Percentiles rank a stretch among this genome's conserved stretches.
Evolutionary conservation across 1,140 invertebrate genomes (phyloP).

Genomic region (Cherax destructor): DNA sequence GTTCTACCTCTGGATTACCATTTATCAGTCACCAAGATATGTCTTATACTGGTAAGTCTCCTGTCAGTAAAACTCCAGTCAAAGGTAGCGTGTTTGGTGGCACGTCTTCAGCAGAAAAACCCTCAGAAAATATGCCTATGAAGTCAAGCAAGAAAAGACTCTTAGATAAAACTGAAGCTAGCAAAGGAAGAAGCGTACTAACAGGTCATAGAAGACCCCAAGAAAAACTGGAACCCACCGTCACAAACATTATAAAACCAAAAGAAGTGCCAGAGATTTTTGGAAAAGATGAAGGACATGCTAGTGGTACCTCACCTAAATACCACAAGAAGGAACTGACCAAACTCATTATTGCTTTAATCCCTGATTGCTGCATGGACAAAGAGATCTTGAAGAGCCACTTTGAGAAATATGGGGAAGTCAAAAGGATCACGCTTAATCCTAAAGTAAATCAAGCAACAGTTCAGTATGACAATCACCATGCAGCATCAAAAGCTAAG

Average conservation of each 20-base stretch:
- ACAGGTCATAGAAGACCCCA: background rate
- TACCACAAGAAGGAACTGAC: constrained; percentile 53
- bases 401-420: constrained; percentile 67
- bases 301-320: background rate
- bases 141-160: background rate
- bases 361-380: constrained; percentile 60
- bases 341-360: constrained; percentile 48
- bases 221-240: background rate
- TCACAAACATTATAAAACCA: background rate
- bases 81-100: background rate
- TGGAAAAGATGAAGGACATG: background rate
- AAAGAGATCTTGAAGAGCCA: constrained; percentile 54
- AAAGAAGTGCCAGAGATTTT: background rate
- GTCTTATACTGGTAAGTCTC: background rate
- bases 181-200: background rate
- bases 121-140: background rate
- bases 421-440: constrained; percentile 54
- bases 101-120: background rate
- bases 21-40: background rate
- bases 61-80: background rate
- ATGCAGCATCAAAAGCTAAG: constrained; percentile 59
- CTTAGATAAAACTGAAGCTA: background rate
- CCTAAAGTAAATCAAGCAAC: constrained; percentile 56
- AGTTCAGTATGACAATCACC: constrained; percentile 54
- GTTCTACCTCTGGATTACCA: background rate